phyloP scores from a whole-genome alignment of 2,113 vertebrate genomes.

The Gavialis gangeticus region DNA sequence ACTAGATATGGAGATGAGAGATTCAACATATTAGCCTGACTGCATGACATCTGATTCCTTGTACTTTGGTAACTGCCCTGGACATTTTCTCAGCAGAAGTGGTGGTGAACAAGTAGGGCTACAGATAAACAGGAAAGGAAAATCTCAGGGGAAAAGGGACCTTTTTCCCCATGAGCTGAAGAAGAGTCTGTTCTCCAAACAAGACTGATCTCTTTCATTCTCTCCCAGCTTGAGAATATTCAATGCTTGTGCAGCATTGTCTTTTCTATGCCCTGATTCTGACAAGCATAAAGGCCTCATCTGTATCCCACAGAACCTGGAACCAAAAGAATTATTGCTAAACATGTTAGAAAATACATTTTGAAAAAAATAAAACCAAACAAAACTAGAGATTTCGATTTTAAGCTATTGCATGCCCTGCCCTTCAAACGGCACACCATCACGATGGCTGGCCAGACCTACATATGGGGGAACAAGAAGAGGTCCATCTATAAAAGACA shows the following conservation, averaged over 20 bases:
- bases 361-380: neutral
- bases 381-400: neutral
- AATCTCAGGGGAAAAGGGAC: neutral
- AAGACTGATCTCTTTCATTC: neutral
- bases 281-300: neutral
- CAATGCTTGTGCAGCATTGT: neutral
- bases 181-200: neutral
- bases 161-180: neutral
- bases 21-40: neutral
- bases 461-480: neutral
- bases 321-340: neutral
- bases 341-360: neutral
- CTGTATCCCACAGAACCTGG: neutral
- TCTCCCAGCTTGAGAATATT: neutral
- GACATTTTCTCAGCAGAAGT: neutral
- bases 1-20: neutral
- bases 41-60: too few relatives aligned
- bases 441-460: neutral
- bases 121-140: neutral
- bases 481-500: neutral
- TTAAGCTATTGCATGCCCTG: too few relatives aligned
- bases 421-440: neutral
- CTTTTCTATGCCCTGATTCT: neutral
- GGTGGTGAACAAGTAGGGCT: neutral
- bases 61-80: neutral